phyloP scores from a whole-genome alignment of 2,888 invertebrate species.

The Ornithoptera priamus region DNA sequence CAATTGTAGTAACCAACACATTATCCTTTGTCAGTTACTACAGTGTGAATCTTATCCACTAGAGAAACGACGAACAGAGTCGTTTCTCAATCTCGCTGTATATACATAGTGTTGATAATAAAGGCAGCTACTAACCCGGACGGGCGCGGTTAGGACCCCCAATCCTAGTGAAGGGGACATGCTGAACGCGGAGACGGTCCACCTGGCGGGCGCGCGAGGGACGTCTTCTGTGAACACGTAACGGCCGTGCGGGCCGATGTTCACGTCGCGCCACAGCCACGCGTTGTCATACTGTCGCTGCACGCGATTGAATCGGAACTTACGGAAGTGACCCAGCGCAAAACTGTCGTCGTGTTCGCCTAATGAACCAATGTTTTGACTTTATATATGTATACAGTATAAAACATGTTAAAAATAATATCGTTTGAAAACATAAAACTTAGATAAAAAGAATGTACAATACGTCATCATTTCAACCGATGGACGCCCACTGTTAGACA shows the following conservation, averaged over 20 bases:
- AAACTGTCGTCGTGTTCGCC: constrained; percentile 83
- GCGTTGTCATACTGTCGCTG: constrained; percentile 95
- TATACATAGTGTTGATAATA: no score
- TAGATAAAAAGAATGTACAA: no score
- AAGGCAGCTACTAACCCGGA: constrained; percentile 78
- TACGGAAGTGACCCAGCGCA: constrained; percentile 86
- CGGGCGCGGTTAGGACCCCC: constrained; percentile 90
- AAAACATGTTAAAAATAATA: no score
- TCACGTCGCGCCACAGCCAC: constrained; percentile 97
- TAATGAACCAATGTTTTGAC: constrained; percentile 39
- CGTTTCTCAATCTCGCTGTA: no score
- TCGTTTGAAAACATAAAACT: no score
- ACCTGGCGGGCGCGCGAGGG: constrained; percentile 85
- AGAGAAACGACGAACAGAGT: no score
- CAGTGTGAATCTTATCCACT: no score
- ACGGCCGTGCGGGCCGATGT: constrained; percentile 94
- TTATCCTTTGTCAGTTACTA: no score
- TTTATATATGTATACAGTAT: no score
- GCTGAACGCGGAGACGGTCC: constrained; percentile 96
- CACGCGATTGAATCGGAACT: constrained; percentile 92
- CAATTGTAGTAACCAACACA: no score
- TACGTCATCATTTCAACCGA: no score
- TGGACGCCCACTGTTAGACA: no score
- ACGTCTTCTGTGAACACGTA: constrained; percentile 85
- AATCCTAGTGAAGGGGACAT: constrained; percentile 93